phyloP scores from a whole-genome alignment of 2,113 vertebrate species.

The Hyperoodon ampullatus region DNA sequence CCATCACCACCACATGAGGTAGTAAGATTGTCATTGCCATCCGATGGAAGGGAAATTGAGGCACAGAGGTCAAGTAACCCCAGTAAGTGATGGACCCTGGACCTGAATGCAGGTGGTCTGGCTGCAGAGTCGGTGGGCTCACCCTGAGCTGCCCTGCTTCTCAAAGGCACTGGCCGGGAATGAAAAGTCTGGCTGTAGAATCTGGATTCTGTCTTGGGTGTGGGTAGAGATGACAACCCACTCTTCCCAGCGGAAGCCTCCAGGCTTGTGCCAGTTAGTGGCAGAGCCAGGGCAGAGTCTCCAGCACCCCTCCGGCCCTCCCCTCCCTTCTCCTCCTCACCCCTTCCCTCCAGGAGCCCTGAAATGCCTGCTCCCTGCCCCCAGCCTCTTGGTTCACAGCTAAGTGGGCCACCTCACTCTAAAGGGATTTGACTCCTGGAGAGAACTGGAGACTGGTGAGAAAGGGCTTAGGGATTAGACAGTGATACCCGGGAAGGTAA shows the following conservation, averaged over 20 bases:
- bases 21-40: not conserved
- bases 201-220: not conserved
- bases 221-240: not conserved
- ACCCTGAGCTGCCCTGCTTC: not conserved
- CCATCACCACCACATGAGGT: not conserved
- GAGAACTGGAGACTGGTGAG: conserved; percentile 74
- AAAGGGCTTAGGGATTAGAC: conserved; percentile 76
- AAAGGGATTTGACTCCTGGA: conserved; percentile 68
- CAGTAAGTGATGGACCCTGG: not conserved
- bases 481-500: conserved; percentile 44
- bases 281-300: not conserved
- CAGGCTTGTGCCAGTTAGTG: not conserved
- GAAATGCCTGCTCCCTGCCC: conserved; percentile 28
- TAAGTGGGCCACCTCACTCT: conserved; percentile 70
- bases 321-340: no score
- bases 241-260: not conserved
- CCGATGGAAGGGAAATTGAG: not conserved
- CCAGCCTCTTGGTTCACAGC: not conserved
- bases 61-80: not conserved
- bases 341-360: not conserved
- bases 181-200: not conserved
- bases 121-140: not conserved
- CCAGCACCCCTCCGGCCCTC: not conserved
- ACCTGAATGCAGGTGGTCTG: not conserved
- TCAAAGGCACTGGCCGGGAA: not conserved